These are phyloP conservation scores for Hipposideros armiger DNA, from an alignment of 2,113 vertebrate species.

Conservation along the genomic window DNA sequence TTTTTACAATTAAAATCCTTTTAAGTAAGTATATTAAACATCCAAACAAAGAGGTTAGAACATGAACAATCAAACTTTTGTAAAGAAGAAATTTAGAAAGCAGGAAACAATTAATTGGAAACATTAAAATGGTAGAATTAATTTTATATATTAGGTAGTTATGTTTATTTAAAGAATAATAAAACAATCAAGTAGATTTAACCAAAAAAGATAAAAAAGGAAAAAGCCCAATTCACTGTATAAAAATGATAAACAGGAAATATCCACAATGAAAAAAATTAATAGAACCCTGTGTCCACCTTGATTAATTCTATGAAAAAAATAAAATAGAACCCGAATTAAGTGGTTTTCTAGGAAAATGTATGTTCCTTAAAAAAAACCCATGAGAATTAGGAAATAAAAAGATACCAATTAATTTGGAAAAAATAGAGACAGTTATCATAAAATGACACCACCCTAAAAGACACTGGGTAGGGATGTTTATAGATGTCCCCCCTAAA, in stretches of 20 bases:
- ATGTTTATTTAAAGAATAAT: background rate
- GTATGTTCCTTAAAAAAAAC: background rate
- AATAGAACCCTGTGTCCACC: background rate
- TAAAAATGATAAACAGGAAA: background rate
- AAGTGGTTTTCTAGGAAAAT: background rate
- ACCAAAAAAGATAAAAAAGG: background rate
- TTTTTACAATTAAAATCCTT: background rate
- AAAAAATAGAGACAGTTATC: background rate
- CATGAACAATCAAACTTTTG: background rate
- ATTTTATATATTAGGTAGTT: background rate
- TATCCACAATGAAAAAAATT: background rate
- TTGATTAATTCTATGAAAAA: background rate
- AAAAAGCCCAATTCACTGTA: background rate
- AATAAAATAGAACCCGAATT: background rate
- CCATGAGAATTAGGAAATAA: background rate
- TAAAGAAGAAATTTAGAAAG: background rate
- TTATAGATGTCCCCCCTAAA: background rate
- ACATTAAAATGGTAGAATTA: background rate
- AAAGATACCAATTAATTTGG: background rate
- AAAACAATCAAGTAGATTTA: background rate
- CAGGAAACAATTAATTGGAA: background rate
- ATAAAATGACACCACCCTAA: background rate
- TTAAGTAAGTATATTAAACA: background rate
- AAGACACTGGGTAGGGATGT: background rate
- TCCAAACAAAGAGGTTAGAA: background rate